Percentiles rank a stretch among this genome's conserved stretches.
Conservation (phyloP, 2,888 invertebrate genomes). For the Scotopteryx bipunctaria region DNA sequence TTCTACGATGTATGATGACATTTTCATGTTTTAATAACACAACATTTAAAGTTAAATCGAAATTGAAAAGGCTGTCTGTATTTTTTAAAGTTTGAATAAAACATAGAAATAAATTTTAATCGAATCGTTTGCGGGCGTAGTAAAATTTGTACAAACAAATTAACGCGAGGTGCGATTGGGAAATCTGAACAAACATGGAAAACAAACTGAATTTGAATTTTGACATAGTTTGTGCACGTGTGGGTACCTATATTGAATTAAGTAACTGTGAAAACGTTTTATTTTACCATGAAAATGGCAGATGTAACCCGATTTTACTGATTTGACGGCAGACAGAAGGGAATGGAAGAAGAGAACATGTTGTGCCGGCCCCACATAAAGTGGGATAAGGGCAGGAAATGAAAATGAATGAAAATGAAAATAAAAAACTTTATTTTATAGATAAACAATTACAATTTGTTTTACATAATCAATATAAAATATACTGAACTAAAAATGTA, state of each 20-base stretch:
- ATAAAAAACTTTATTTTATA: too few species aligned
- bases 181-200: conserved; percentile 69
- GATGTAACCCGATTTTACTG: neutral
- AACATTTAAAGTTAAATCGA: conserved; percentile 1
- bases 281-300: conserved; percentile 5
- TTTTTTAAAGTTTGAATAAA: conserved; percentile 44
- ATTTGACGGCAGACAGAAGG: too few species aligned
- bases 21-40: conserved; percentile 19
- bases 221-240: conserved; percentile 39
- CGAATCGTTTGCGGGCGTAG: conserved; percentile 62
- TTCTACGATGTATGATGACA: conserved; percentile 7
- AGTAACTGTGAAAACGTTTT: conserved; percentile 16
- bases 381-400: too few species aligned
- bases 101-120: conserved; percentile 66
- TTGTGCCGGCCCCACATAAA: too few species aligned
- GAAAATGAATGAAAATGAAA: too few species aligned
- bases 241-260: conserved; percentile 29
- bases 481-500: too few species aligned
- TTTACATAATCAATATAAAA: too few species aligned
- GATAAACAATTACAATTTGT: too few species aligned
- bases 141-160: conserved; percentile 73
- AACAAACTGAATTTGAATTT: conserved; percentile 61
- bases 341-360: too few species aligned
- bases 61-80: conserved; percentile 3
- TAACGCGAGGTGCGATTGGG: conserved; percentile 70